Conservation (phyloP, 1,140 invertebrate genomes). For the Trypoxylus dichotomus region DNA sequence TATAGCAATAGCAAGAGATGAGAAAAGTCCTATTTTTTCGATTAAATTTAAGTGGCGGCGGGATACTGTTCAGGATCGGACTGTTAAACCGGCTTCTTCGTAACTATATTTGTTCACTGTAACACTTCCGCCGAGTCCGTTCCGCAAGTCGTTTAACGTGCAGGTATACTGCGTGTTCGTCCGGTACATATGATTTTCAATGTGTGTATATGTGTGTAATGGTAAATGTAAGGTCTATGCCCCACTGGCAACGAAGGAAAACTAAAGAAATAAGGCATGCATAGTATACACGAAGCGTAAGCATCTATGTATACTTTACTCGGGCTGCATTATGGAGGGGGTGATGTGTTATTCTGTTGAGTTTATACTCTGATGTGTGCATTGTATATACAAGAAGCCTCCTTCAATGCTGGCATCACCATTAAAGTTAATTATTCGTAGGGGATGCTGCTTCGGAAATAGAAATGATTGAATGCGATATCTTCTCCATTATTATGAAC, state of each 20-base stretch:
- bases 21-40: too few species aligned
- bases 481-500: neutral
- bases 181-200: constrained; percentile 6
- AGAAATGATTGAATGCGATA: neutral
- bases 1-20: too few species aligned
- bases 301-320: neutral
- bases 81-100: neutral
- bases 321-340: neutral
- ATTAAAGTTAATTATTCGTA: neutral
- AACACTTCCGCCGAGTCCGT: constrained; percentile 5
- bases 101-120: constrained; percentile 18
- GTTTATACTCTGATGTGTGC: neutral
- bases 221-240: constrained; percentile 14
- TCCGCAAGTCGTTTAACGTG: constrained; percentile 1
- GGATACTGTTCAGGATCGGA: neutral
- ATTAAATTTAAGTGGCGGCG: neutral
- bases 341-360: neutral
- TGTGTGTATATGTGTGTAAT: neutral
- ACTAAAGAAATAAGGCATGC: constrained; percentile 24
- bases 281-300: constrained; percentile 2
- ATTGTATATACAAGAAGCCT: neutral
- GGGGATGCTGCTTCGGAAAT: neutral
- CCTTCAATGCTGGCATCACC: neutral
- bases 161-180: neutral
- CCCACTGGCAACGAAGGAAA: constrained; percentile 17